A percentile compares a stretch with the other conserved stretches of the same genome.
Evolutionary conservation across 2,888 invertebrate genomes (phyloP).

Genomic region (Lithophane leautieri): DNA sequence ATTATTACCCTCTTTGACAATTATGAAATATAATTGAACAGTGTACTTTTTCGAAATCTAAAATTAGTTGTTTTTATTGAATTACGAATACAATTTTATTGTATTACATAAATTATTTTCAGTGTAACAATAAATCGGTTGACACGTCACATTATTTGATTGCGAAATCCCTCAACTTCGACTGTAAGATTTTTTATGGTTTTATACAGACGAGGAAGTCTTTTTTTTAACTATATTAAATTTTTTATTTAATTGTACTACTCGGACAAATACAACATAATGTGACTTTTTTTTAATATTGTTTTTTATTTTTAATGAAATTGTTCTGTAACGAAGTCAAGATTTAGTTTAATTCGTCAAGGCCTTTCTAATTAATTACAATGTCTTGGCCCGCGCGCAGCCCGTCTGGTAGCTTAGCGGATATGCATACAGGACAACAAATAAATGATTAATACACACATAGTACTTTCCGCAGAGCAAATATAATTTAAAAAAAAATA

Average conservation of each 20-base stretch:
- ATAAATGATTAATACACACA: not conserved
- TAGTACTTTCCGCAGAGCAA: not conserved
- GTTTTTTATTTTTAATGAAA: slow-evolving; percentile 37
- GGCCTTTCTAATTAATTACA: no score
- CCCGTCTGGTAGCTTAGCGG: no score
- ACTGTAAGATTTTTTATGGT: slow-evolving; percentile 60
- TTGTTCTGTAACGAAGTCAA: not conserved
- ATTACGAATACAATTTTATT: slow-evolving; percentile 60
- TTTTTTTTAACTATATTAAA: slow-evolving; percentile 59
- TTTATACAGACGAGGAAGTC: slow-evolving; percentile 50
- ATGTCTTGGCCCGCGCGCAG: no score
- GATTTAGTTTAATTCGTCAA: not conserved
- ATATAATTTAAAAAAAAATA: not conserved
- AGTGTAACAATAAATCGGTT: slow-evolving; percentile 76
- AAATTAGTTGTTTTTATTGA: slow-evolving; percentile 54
- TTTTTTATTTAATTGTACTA: slow-evolving; percentile 66
- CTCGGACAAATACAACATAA: slow-evolving; percentile 67
- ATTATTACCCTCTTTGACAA: slow-evolving; percentile 39
- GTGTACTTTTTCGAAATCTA: slow-evolving; percentile 57
- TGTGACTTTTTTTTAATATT: slow-evolving; percentile 60
- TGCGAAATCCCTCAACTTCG: slow-evolving; percentile 58
- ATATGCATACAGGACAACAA: not conserved
- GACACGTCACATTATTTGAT: slow-evolving; percentile 70
- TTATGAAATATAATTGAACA: slow-evolving; percentile 52
- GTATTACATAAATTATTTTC: slow-evolving; percentile 75